A percentile compares a stretch with the other conserved stretches of the same genome.
These are phyloP conservation scores for Triplophysa rosa DNA, from an alignment of 2,113 vertebrate species.

Conservation along the genomic window DNA sequence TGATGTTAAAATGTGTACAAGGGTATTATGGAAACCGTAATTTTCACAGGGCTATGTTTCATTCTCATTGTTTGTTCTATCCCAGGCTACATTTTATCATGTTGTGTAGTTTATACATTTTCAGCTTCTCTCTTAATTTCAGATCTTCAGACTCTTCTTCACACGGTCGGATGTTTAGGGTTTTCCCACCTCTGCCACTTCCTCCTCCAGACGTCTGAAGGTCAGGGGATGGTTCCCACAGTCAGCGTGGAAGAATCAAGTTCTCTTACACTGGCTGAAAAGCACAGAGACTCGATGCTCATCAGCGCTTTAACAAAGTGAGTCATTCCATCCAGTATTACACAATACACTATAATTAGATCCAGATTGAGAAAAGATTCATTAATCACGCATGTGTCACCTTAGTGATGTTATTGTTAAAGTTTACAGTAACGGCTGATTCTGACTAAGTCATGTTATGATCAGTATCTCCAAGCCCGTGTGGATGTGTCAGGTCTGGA, in stretches of 20 bases:
- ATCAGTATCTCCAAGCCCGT: slow-evolving; percentile 68
- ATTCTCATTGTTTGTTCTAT: background rate
- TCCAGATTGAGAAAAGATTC: background rate
- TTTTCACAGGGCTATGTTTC: background rate
- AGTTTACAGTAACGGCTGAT: slow-evolving; percentile 13
- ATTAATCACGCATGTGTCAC: slow-evolving; percentile 7
- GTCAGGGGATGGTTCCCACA: slow-evolving; percentile 66
- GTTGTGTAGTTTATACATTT: background rate
- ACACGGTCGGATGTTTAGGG: slow-evolving; percentile 78
- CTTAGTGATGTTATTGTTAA: background rate
- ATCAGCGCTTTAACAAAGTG: slow-evolving; percentile 74
- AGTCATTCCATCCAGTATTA: slow-evolving; percentile 54
- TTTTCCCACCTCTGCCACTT: slow-evolving; percentile 78
- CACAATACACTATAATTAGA: slow-evolving; percentile 15
- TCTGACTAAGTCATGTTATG: background rate
- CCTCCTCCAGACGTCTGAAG: slow-evolving; percentile 76
- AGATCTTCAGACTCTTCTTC: slow-evolving; percentile 78
- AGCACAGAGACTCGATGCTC: slow-evolving; percentile 62
- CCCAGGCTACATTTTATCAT: background rate
- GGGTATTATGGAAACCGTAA: background rate
- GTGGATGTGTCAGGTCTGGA: slow-evolving; percentile 72
- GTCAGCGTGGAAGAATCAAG: slow-evolving; percentile 78
- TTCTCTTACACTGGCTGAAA: slow-evolving; percentile 74
- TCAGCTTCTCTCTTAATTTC: slow-evolving; percentile 23
- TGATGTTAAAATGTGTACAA: background rate